A percentile compares a stretch with the other conserved stretches of the same genome.
Conservation (phyloP, 2,888 invertebrate genomes). For the Lymantria dispar region DNA sequence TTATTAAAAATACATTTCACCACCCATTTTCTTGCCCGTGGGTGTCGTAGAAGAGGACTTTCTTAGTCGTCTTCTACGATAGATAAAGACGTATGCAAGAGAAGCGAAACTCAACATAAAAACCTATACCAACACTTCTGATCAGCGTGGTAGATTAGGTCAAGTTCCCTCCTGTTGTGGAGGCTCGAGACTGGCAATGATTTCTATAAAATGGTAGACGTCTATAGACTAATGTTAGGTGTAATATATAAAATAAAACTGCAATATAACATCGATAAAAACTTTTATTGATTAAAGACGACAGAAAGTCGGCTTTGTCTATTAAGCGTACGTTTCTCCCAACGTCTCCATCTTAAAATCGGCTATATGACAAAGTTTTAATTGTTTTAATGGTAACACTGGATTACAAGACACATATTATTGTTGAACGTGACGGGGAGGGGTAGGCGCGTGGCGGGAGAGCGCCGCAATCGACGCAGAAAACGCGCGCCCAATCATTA, state of each 20-base stretch:
- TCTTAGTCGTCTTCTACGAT: too few species aligned
- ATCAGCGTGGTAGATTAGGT: too few species aligned
- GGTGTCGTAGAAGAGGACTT: too few species aligned
- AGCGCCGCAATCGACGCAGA: constrained; percentile 55
- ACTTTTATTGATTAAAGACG: constrained; percentile 78
- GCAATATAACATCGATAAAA: constrained; percentile 77
- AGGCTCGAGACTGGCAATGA: too few species aligned
- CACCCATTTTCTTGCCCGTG: too few species aligned
- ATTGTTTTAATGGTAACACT: constrained; percentile 67
- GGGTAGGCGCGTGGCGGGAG: constrained; percentile 61
- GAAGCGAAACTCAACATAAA: too few species aligned
- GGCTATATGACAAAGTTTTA: constrained; percentile 72
- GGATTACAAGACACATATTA: constrained; percentile 73
- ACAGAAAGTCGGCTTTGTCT: constrained; percentile 65
- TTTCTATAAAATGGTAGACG: too few species aligned
- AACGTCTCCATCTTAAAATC: constrained; percentile 63
- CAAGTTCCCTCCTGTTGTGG: too few species aligned
- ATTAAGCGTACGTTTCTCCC: constrained; percentile 80
- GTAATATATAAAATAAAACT: constrained; percentile 47
- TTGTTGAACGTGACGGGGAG: constrained; percentile 67
- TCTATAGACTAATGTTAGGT: too few species aligned
- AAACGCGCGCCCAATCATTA: constrained; percentile 69
- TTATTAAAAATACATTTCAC: too few species aligned
- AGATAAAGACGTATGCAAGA: too few species aligned
- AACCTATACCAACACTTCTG: too few species aligned